These are phyloP conservation scores for Calcarius ornatus DNA, from an alignment of 2,113 vertebrate genomes.

Conservation along the genomic window DNA sequence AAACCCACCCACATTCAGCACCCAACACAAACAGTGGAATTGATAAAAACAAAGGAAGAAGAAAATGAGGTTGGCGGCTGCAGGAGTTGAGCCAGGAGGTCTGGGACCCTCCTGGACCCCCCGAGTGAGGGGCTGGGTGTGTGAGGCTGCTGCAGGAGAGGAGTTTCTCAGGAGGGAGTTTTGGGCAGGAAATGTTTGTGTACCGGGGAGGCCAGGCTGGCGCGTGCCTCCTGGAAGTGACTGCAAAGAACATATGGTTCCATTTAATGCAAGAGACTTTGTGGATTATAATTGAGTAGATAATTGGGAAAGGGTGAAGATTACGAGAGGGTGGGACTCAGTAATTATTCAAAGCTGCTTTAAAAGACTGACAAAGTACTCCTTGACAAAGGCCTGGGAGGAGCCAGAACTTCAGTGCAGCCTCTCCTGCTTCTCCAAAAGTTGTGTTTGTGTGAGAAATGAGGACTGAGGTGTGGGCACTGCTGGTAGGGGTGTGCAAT, in stretches of 20 bases:
- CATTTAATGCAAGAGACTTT: slow-evolving; percentile 53
- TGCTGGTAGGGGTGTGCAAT: fast-evolving
- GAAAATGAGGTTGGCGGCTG: not conserved
- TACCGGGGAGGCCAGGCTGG: not conserved
- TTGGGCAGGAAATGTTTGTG: not conserved
- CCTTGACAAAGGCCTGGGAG: slow-evolving; percentile 1
- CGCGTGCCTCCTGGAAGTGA: not conserved
- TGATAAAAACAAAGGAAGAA: not conserved
- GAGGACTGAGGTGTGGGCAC: fast-evolving
- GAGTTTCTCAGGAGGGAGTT: not conserved
- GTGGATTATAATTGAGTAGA: slow-evolving; percentile 59
- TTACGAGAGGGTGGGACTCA: slow-evolving; percentile 26
- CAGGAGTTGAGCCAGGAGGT: not conserved
- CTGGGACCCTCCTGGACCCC: not conserved
- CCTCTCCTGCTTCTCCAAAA: not conserved
- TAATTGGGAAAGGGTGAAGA: slow-evolving; percentile 60
- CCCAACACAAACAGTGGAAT: fast-evolving
- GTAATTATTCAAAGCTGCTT: slow-evolving; percentile 50
- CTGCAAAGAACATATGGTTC: slow-evolving; percentile 36
- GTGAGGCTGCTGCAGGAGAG: not conserved
- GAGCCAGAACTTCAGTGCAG: not conserved
- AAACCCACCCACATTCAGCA: not conserved
- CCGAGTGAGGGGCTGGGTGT: too few species aligned
- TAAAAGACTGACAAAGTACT: slow-evolving; percentile 4
- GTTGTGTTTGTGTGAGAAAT: not conserved